phyloP scores from a whole-genome alignment of 1,140 invertebrate species.

The Linepithema humile region DNA sequence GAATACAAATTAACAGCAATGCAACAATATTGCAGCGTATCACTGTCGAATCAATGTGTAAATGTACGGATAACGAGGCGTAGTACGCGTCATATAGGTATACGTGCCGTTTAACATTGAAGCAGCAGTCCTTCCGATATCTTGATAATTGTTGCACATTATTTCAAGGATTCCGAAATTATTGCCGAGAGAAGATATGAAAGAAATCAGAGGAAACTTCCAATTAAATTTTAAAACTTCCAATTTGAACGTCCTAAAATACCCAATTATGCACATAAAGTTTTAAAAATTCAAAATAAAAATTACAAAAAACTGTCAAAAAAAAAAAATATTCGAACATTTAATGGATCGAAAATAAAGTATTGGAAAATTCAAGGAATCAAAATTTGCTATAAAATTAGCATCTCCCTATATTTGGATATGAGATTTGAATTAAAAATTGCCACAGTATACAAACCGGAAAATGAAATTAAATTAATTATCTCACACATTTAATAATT shows the following conservation, averaged over 20 bases:
- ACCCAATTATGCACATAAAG: no score
- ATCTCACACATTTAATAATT: neutral
- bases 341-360: no score
- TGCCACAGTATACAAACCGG: neutral
- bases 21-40: constrained; percentile 9
- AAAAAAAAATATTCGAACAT: no score
- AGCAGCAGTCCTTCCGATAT: neutral
- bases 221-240: no score
- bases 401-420: neutral
- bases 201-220: neutral
- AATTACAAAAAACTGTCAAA: no score
- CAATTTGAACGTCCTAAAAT: no score
- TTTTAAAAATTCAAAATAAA: no score
- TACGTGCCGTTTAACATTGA: neutral
- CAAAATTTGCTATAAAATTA: neutral
- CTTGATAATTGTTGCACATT: neutral
- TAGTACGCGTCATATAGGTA: neutral
- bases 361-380: neutral
- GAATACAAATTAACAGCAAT: constrained; percentile 35
- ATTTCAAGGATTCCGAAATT: neutral
- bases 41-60: constrained; percentile 10
- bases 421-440: neutral
- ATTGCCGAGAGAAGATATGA: no score
- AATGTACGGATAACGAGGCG: constrained; percentile 14
- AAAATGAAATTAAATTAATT: constrained; percentile 12